Conservation (phyloP, 2,113 vertebrate species). For the Mustela nigripes region DNA sequence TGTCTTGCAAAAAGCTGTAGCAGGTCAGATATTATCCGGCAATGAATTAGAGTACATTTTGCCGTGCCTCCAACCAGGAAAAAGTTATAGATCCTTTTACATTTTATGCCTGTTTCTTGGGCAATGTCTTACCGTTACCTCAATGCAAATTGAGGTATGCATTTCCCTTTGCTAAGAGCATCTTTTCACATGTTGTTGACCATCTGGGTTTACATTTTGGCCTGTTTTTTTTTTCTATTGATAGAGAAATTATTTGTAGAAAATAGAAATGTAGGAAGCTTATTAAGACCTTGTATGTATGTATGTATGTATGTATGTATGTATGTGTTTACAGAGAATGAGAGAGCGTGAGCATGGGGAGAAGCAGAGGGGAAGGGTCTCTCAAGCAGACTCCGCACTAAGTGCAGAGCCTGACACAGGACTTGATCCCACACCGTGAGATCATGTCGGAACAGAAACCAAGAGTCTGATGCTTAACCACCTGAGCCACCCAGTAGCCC, state of each 20-base stretch:
- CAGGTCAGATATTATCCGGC: conserved; percentile 70
- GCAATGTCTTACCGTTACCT: conserved; percentile 41
- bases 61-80: conserved; percentile 30
- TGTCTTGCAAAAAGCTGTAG: conserved; percentile 65
- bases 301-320: not conserved
- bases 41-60: conserved; percentile 60
- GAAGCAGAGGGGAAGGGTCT: not conserved
- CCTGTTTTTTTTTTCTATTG: conserved; percentile 55
- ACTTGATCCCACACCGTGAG: not conserved
- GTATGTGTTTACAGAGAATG: not conserved
- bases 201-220: conserved; percentile 54
- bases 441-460: not conserved
- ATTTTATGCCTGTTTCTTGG: conserved; percentile 60
- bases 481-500: not conserved
- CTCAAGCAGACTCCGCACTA: not conserved
- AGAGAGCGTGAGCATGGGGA: not conserved
- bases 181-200: conserved; percentile 55
- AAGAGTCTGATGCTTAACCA: not conserved
- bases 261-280: conserved; percentile 55
- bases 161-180: conserved; percentile 64
- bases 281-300: not conserved
- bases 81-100: conserved; percentile 55
- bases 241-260: conserved; percentile 41
- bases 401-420: not conserved
- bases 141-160: not conserved